phyloP scores from a whole-genome alignment of 1,140 invertebrate species.

The Calycopis cecrops region DNA sequence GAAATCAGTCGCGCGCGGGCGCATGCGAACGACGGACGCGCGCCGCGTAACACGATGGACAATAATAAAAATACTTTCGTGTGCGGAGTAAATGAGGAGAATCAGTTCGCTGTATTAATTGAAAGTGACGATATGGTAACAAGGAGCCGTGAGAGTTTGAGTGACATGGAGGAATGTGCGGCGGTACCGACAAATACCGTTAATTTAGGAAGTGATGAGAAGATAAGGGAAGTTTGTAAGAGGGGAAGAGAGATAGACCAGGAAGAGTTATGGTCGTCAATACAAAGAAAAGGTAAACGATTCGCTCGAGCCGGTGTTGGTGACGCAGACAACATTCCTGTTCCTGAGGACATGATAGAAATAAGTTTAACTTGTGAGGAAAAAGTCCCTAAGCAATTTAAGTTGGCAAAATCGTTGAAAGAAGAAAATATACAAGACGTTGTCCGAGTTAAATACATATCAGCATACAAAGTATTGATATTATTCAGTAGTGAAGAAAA shows the following conservation, averaged over 20 bases:
- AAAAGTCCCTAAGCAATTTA: slow-evolving; percentile 18
- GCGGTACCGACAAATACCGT: too few species aligned
- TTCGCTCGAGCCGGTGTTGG: background rate
- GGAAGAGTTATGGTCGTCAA: slow-evolving; percentile 9
- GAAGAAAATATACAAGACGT: slow-evolving; percentile 18
- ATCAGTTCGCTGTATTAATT: too few species aligned
- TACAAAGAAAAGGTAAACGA: slow-evolving; percentile 9
- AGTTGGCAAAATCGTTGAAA: slow-evolving; percentile 21
- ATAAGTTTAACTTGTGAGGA: slow-evolving; percentile 13
- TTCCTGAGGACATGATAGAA: slow-evolving; percentile 13
- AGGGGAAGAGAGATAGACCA: slow-evolving; percentile 3
- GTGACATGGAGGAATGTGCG: too few species aligned
- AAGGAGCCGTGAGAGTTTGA: too few species aligned
- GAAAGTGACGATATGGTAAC: too few species aligned
- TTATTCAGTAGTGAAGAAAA: slow-evolving; percentile 20
- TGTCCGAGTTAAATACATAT: slow-evolving; percentile 18
- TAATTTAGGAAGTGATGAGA: too few species aligned
- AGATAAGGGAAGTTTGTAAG: slow-evolving; percentile 2
- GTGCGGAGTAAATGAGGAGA: too few species aligned
- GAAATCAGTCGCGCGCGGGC: background rate
- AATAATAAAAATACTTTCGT: too few species aligned
- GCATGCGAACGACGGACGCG: too few species aligned
- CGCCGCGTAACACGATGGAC: too few species aligned
- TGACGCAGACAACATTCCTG: background rate
- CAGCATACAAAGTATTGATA: slow-evolving; percentile 18